Evolutionary conservation across 2,888 invertebrate species (phyloP).

Genomic region (Zelleria hepariella): DNA sequence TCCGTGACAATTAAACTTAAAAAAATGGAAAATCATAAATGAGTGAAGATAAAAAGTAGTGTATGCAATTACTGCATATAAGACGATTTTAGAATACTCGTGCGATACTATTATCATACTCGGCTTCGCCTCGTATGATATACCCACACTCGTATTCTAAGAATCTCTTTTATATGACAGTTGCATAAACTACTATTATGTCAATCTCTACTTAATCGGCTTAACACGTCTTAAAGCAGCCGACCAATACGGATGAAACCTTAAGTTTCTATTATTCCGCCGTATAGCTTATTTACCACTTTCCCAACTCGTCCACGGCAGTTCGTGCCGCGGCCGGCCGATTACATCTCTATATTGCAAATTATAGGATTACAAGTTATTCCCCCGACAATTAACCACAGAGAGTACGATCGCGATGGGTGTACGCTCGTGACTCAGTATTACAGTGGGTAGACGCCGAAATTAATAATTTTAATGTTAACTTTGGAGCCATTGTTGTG

Average conservation of each 20-base stretch:
- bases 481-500: neutral
- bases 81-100: too few relatives aligned
- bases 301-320: neutral
- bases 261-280: neutral
- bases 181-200: too few relatives aligned
- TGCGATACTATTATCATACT: too few relatives aligned
- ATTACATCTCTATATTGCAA: slow-evolving; percentile 2
- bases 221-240: neutral
- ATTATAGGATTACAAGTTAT: neutral
- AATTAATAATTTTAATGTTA: neutral
- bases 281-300: neutral
- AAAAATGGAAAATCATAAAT: too few relatives aligned
- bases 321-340: neutral
- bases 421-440: neutral
- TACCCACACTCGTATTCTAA: too few relatives aligned
- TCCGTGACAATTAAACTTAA: too few relatives aligned
- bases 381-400: neutral
- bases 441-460: neutral
- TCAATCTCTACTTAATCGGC: too few relatives aligned
- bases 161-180: too few relatives aligned
- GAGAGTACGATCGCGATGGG: neutral
- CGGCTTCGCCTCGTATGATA: too few relatives aligned
- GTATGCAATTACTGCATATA: too few relatives aligned
- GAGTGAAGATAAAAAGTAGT: too few relatives aligned
- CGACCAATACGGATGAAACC: neutral